These are phyloP conservation scores for Pangasianodon gigas DNA, from an alignment of 2,113 vertebrate genomes.

Conservation along the genomic window DNA sequence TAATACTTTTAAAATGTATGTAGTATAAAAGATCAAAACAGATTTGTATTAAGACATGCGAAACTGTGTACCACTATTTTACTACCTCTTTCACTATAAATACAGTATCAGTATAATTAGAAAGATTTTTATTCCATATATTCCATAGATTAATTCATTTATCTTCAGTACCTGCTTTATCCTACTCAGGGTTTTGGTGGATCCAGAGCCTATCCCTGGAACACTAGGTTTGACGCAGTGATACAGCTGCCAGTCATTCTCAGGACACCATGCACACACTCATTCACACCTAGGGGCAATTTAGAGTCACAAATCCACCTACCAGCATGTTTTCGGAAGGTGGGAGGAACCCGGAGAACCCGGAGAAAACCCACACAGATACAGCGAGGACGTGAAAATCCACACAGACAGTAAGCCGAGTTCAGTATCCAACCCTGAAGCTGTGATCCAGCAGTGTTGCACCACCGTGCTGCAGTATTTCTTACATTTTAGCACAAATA, in stretches of 20 bases:
- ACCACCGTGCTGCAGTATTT: background rate
- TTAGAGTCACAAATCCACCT: background rate
- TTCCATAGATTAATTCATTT: background rate
- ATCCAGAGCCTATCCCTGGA: background rate
- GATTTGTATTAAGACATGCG: background rate
- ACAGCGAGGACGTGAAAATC: background rate
- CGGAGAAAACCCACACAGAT: background rate
- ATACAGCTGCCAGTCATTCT: background rate
- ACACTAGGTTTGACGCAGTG: background rate
- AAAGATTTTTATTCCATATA: background rate
- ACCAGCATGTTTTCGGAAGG: background rate
- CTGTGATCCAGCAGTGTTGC: background rate
- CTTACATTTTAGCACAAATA: background rate
- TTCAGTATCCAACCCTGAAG: background rate
- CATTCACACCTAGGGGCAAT: background rate
- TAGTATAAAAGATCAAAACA: background rate
- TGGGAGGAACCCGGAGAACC: background rate
- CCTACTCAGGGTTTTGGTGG: background rate
- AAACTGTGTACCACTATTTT: background rate
- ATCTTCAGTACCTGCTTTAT: background rate
- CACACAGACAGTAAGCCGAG: background rate
- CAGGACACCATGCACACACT: background rate
- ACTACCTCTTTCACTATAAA: background rate
- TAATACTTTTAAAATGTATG: background rate
- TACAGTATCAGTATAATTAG: background rate